Evolutionary conservation across 2,888 invertebrate species (phyloP).

Genomic region (Phyllotreta cruciferae): DNA sequence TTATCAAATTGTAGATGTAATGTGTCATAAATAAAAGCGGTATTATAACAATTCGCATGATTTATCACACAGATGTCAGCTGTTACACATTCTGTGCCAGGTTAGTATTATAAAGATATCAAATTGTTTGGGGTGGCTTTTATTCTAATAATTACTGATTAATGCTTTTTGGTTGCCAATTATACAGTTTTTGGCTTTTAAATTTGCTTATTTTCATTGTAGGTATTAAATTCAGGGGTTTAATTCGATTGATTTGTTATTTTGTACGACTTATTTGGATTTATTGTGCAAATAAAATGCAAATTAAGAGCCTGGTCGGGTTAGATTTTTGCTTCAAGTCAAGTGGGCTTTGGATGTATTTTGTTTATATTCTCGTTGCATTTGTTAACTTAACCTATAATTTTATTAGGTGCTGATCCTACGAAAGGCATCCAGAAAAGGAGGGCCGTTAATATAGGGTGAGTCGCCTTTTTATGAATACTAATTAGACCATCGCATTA

Average conservation of each 20-base stretch:
- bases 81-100: slow-evolving; percentile 64
- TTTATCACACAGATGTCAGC: slow-evolving; percentile 63
- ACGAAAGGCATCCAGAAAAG: slow-evolving; percentile 82
- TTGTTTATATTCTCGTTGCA: slow-evolving; percentile 1
- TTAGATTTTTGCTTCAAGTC: too few relatives aligned
- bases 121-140: slow-evolving; percentile 34
- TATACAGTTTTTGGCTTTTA: background rate
- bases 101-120: slow-evolving; percentile 53
- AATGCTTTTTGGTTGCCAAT: background rate
- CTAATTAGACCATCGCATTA: background rate
- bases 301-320: too few relatives aligned
- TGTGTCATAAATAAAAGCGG: slow-evolving; percentile 39
- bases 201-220: background rate
- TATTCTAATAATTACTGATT: slow-evolving; percentile 22
- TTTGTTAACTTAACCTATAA: slow-evolving; percentile 36
- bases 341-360: background rate
- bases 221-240: background rate
- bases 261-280: background rate
- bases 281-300: too few relatives aligned
- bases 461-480: slow-evolving; percentile 58
- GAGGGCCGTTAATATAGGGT: slow-evolving; percentile 82
- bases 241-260: background rate
- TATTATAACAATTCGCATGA: slow-evolving; percentile 56
- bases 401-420: slow-evolving; percentile 76
- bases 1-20: slow-evolving; percentile 45